Evolutionary conservation across 2,113 vertebrate genomes (phyloP), one percentile per base, ranked within the genome.

Genomic region (Daboia siamensis): DNA sequence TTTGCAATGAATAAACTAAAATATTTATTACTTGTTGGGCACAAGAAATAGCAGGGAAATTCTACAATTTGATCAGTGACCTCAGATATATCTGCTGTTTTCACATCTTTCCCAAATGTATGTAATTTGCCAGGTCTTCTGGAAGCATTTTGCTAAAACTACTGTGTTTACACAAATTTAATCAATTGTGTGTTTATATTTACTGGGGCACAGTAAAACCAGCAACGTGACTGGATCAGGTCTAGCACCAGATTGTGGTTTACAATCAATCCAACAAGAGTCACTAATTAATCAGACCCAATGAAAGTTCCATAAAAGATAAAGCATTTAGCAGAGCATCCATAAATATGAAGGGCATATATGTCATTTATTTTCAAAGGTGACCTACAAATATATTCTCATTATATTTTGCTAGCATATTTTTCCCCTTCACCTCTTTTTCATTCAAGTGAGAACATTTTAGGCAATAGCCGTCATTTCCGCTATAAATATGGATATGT

Each of bases 281-380:
- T 96, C 97, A 97, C 96, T 97, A 97, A 98, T 97, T 97, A 98
- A 98, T 98, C 97, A 97, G 95, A 95, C 95, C 96, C 96, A 96
- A 97, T 97, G 96, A 98, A 95, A 95, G 92, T 96, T 95, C 95
- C 48, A 89, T 97, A 96, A 97, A 97, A 96, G 93, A 89, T 93
- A 91, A 12, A 21, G 33, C 80, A 93, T 88, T 97, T 94, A 96
- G 92, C 93, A 95, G 87, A 44, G 88, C 94, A 44, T 93, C 91
- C 91, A 90, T 96, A 94, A 96, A 96, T 96, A 93, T 94, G 93
- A 96, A 95, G 90, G 80, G 89, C 64, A 93, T 93, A n/a, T 88
- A 26, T 85, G 4, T 20, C 3, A 23, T 5, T 86, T 56, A 55
- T 85, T 33, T 59, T 88, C 51, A 95, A 95, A 96, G 93, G 92